These are phyloP conservation scores for Camarhynchus parvulus DNA, from an alignment of 2,113 vertebrate genomes.

Conservation along the genomic window DNA sequence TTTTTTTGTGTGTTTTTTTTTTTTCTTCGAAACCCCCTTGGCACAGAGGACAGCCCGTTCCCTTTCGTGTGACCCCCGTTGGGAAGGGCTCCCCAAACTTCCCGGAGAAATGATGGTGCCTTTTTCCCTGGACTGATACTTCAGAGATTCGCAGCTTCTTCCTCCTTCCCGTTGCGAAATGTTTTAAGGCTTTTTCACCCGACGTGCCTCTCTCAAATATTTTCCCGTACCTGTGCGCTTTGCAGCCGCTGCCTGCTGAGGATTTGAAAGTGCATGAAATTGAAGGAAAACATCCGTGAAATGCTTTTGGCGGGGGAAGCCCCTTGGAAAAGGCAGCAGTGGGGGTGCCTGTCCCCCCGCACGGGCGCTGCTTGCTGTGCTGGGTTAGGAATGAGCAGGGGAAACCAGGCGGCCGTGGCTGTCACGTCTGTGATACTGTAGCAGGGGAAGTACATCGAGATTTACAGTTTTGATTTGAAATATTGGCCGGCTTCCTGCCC, in stretches of 20 bases:
- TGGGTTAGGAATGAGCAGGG: fast-evolving
- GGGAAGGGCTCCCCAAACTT: not conserved
- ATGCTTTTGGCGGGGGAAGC: not conserved
- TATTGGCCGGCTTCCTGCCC: not conserved
- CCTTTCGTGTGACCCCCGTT: not conserved
- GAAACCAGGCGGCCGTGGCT: not conserved
- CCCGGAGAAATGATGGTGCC: not conserved
- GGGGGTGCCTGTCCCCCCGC: not conserved
- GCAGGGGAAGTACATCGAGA: not conserved
- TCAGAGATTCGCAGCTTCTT: not conserved
- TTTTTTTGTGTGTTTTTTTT: not conserved
- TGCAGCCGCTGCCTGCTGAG: not conserved
- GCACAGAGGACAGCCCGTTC: not conserved
- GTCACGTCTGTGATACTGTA: not conserved
- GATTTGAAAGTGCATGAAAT: not conserved
- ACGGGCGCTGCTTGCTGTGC: not conserved
- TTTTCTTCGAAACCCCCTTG: not conserved
- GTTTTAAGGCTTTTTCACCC: not conserved
- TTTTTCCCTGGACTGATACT: not conserved
- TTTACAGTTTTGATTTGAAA: not conserved
- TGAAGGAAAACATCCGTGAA: not conserved
- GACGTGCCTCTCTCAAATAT: not conserved
- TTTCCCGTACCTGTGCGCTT: not conserved
- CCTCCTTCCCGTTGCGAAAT: constrained; percentile 24
- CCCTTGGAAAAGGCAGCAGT: not conserved